Conservation (phyloP, 2,888 invertebrate species). For the Lithophane ornitopus region DNA sequence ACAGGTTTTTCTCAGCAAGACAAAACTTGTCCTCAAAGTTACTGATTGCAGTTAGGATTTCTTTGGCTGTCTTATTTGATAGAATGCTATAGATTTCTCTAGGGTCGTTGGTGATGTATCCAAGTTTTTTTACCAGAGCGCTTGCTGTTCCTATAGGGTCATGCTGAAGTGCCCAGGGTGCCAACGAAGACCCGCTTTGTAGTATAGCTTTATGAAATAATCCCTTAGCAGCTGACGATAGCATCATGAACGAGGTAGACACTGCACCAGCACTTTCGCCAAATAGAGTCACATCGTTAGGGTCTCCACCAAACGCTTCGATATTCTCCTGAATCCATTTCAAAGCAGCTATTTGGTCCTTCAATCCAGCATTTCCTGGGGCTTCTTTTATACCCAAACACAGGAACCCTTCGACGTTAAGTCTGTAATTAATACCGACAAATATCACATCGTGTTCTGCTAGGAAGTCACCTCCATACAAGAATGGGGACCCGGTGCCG, state of each 20-base stretch:
- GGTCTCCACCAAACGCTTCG: conserved; percentile 83
- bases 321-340: conserved; percentile 85
- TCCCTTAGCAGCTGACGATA: conserved; percentile 81
- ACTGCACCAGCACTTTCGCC: conserved; percentile 88
- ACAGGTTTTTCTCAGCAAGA: conserved; percentile 80
- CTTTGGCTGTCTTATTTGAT: conserved; percentile 77
- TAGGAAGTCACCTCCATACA: conserved; percentile 91
- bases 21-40: conserved; percentile 80
- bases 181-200: conserved; percentile 84
- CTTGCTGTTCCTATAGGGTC: conserved; percentile 82
- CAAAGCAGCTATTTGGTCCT: conserved; percentile 87
- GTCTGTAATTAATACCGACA: conserved; percentile 91
- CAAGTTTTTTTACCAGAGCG: conserved; percentile 80
- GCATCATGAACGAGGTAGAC: conserved; percentile 81
- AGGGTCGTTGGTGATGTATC: conserved; percentile 82
- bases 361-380: conserved; percentile 92
- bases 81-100: conserved; percentile 80
- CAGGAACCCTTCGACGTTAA: conserved; percentile 91
- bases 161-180: conserved; percentile 84
- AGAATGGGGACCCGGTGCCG: conserved; percentile 90
- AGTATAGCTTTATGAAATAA: conserved; percentile 85
- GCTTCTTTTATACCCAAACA: conserved; percentile 91
- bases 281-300: conserved; percentile 84
- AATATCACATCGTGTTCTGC: conserved; percentile 90
- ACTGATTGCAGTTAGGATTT: conserved; percentile 79